phyloP scores from a whole-genome alignment of 2,888 invertebrate species.

The Pediacus dermestoides region DNA sequence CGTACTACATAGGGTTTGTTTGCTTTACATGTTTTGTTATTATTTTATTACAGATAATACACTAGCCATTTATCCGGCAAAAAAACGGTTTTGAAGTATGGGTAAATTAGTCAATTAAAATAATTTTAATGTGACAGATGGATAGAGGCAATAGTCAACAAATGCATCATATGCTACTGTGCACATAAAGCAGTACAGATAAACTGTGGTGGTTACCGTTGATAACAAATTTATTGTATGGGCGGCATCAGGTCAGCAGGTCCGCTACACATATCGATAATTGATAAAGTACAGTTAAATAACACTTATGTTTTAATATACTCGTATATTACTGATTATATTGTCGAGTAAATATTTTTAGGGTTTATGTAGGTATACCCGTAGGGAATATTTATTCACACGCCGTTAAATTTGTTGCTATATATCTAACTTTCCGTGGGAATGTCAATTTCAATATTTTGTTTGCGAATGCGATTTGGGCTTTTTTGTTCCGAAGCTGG shows the following conservation, averaged over 20 bases:
- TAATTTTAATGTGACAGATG: slow-evolving; percentile 49
- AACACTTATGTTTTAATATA: slow-evolving; percentile 47
- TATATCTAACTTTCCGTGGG: too few relatives aligned
- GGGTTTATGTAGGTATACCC: slow-evolving; percentile 7
- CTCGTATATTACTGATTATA: slow-evolving; percentile 35
- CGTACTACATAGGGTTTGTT: too few relatives aligned
- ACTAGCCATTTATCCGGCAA: too few relatives aligned
- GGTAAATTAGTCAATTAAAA: slow-evolving; percentile 45
- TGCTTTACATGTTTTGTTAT: too few relatives aligned
- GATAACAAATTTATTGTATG: slow-evolving; percentile 21
- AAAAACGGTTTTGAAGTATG: slow-evolving; percentile 27
- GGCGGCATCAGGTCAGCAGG: slow-evolving; percentile 26
- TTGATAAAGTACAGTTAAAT: slow-evolving; percentile 47
- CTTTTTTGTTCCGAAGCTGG: too few relatives aligned
- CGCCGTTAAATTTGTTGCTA: too few relatives aligned
- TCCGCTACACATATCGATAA: slow-evolving; percentile 34
- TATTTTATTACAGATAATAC: too few relatives aligned
- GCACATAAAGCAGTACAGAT: slow-evolving; percentile 36
- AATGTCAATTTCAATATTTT: too few relatives aligned
- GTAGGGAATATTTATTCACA: too few relatives aligned
- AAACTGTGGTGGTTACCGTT: slow-evolving; percentile 7
- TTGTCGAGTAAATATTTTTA: slow-evolving; percentile 30
- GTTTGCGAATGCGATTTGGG: too few relatives aligned
- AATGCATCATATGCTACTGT: slow-evolving; percentile 49
- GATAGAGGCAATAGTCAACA: slow-evolving; percentile 42